These are phyloP conservation scores for Diabrotica virgifera DNA, from an alignment of 1,140 invertebrate genomes.

Conservation along the genomic window DNA sequence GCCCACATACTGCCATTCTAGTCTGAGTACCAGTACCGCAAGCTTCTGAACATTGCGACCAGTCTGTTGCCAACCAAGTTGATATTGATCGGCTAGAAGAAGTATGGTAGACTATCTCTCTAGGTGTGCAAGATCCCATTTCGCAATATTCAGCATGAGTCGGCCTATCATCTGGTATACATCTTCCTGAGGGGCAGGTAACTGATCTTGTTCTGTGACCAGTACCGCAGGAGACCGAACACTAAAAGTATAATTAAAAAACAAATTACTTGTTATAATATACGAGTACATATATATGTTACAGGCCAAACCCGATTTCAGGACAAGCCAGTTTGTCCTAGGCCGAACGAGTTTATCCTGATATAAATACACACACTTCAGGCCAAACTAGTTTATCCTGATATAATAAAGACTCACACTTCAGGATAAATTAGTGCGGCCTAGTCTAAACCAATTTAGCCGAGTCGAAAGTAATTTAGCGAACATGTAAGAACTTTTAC, in stretches of 20 bases:
- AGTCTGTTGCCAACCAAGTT: constrained; percentile 51
- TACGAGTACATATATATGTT: too few species aligned
- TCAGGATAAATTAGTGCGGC: too few species aligned
- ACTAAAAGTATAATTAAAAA: constrained; percentile 43
- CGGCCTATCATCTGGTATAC: constrained; percentile 44
- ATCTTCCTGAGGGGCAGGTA: constrained; percentile 40
- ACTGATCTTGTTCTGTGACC: constrained; percentile 57
- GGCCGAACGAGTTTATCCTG: too few species aligned
- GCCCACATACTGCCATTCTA: constrained; percentile 53
- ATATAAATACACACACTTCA: too few species aligned
- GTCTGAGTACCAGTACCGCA: constrained; percentile 60
- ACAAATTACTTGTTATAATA: background rate
- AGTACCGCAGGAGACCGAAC: constrained; percentile 66
- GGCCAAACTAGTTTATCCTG: too few species aligned
- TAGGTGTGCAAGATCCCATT: constrained; percentile 46
- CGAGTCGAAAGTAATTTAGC: too few species aligned
- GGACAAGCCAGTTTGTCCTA: too few species aligned
- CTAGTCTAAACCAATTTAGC: too few species aligned
- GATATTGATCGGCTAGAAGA: constrained; percentile 14
- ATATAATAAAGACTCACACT: too few species aligned
- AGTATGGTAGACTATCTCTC: constrained; percentile 5
- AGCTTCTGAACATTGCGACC: constrained; percentile 49
- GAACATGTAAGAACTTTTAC: too few species aligned
- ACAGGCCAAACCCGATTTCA: too few species aligned
- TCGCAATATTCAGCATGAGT: constrained; percentile 55